Base-by-base conservation (phyloP, 2,113 vertebrate genomes). In the Pardalotus punctatus region DNA sequence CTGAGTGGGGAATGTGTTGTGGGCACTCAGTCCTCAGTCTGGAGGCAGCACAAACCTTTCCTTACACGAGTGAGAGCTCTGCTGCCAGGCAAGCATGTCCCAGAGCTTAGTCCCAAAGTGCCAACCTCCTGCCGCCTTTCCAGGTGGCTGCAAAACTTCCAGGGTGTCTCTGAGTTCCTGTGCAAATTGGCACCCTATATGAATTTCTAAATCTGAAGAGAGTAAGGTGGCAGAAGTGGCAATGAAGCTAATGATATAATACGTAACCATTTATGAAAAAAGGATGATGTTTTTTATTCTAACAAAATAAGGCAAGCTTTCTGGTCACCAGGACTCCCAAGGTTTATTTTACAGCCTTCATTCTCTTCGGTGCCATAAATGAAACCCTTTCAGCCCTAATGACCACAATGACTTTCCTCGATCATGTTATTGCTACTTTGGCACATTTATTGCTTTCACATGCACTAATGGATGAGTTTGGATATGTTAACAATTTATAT, bases 401-500 rank as follows among this genome's bases (percentile, higher is more conserved):
- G 98, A 98, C 98, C 98, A 98, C 97, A 97, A 81, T 97, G 98
- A 98, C 97, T 98, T 98, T 98, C 98, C 98, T 97, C 69, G 96
- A 98, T 98, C 98, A 97, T 97, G 97, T 98, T 98, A 98, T 98
- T 98, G 98, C 98, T 98, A 81, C 97, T 98, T 98, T 97, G 98
- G 98, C 98, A 98, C 99, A 98, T 99, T 99, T 99, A 99, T 99
- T 98, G 98, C 98, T 98, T 98, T 92, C 98, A 98, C 98, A 98
- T 96, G 96, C 98, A 98, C 99, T 99, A 99, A 99, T 99, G 99
- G 99, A 99, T 98, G 98, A 98, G 98, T 99, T 99, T 98, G 98
- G 99, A 99, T 99, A 99, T 99, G 98, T 99, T 99, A 99, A 99
- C 99, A 99, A 99, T 99, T 99, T 99, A 99, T 99, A 98, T 99